Evolutionary conservation across 2,888 invertebrate species (phyloP).

Genomic region (Camptogramma bilineatum): DNA sequence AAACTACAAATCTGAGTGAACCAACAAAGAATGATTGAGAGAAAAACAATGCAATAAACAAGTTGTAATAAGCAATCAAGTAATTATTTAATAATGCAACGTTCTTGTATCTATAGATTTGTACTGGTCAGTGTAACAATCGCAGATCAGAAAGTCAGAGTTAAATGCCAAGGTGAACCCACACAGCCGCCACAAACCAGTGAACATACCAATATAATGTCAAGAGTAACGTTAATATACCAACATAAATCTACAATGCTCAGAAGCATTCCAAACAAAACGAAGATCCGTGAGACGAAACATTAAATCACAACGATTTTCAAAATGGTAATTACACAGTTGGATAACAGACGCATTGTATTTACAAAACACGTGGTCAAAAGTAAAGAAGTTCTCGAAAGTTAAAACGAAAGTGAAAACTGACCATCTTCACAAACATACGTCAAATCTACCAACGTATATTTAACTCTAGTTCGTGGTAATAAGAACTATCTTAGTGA

Average conservation of each 20-base stretch:
- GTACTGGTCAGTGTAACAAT: slow-evolving; percentile 52
- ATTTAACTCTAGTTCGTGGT: slow-evolving; percentile 36
- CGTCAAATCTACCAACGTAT: slow-evolving; percentile 15
- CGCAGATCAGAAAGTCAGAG: slow-evolving; percentile 56
- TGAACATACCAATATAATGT: slow-evolving; percentile 51
- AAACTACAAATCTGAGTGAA: neutral
- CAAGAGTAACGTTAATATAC: slow-evolving; percentile 9
- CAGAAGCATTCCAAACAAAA: slow-evolving; percentile 39
- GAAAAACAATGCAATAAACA: neutral
- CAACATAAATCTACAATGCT: slow-evolving; percentile 22
- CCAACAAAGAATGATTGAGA: neutral
- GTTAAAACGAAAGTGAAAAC: slow-evolving; percentile 79
- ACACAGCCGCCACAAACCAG: slow-evolving; percentile 64
- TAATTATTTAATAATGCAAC: neutral
- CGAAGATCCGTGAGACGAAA: slow-evolving; percentile 31
- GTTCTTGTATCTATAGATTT: slow-evolving; percentile 30
- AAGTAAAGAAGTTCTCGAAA: slow-evolving; percentile 63
- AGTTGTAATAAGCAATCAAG: neutral
- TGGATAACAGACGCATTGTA: slow-evolving; percentile 45
- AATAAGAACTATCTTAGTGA: slow-evolving; percentile 16
- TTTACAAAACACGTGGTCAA: slow-evolving; percentile 65
- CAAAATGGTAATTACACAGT: slow-evolving; percentile 28
- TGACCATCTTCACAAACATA: slow-evolving; percentile 57
- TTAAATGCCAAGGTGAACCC: slow-evolving; percentile 81
- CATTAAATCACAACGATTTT: slow-evolving; percentile 28